Percentiles rank a stretch among this genome's conserved stretches.
Conservation (phyloP, 2,113 vertebrate species). For the Synodontis membranacea region DNA sequence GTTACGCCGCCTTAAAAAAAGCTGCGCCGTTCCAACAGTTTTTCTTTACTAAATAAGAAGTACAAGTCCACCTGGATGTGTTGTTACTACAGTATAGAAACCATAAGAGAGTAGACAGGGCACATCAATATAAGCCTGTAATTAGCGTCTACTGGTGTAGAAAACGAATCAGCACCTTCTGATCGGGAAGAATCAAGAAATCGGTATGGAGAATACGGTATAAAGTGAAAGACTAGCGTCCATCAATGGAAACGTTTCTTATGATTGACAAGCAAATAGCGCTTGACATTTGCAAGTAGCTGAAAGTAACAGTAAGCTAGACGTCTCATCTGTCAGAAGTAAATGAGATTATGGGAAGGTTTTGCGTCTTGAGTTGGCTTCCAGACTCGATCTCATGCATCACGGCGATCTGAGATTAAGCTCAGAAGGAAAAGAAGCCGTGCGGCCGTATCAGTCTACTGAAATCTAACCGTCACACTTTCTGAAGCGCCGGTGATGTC, state of each 20-base stretch:
- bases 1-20: not conserved
- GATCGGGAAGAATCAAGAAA: not conserved
- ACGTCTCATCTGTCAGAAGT: not conserved
- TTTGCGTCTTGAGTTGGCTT: not conserved
- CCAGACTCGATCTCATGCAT: not conserved
- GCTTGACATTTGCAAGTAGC: not conserved
- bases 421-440: not conserved
- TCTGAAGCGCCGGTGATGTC: not conserved
- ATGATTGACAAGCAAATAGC: not conserved
- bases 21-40: not conserved
- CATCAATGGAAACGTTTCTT: not conserved
- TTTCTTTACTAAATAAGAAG: not conserved
- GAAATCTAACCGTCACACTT: conserved; percentile 18
- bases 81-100: not conserved
- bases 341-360: not conserved
- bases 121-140: not conserved
- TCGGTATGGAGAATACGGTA: not conserved
- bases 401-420: not conserved
- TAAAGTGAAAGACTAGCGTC: not conserved
- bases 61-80: not conserved
- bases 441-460: not conserved
- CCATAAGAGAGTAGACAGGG: not conserved
- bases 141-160: not conserved
- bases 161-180: not conserved
- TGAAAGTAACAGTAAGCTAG: not conserved